Percentiles rank a stretch among this genome's conserved stretches.
These are phyloP conservation scores for Bufo bufo DNA, from an alignment of 2,113 vertebrate species.

Conservation along the genomic window DNA sequence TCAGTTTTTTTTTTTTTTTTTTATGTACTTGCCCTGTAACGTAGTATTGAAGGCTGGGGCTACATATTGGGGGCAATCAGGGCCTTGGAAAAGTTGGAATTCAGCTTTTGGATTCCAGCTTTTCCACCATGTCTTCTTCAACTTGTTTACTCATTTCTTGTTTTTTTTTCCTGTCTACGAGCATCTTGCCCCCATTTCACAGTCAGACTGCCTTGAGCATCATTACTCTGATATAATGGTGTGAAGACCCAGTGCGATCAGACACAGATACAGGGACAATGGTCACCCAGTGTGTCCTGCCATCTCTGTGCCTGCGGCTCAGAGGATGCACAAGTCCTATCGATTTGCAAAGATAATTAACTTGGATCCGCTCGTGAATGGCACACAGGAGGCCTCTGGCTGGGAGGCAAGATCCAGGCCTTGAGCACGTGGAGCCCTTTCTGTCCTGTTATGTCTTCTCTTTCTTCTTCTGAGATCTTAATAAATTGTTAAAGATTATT, in stretches of 20 bases:
- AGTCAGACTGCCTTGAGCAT: neutral
- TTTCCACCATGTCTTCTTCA: neutral
- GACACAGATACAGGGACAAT: conserved; percentile 8
- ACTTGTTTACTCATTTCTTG: neutral
- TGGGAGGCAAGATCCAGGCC: neutral
- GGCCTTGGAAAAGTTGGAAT: neutral
- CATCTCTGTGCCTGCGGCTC: neutral
- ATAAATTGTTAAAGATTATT: neutral
- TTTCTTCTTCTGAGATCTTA: conserved; percentile 34
- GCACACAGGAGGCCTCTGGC: neutral
- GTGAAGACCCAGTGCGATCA: neutral
- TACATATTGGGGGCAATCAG: neutral
- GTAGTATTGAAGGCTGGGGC: no score
- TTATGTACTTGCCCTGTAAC: no score
- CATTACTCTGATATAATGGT: conserved; percentile 10
- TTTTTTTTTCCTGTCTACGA: neutral
- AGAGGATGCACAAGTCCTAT: conserved; percentile 13
- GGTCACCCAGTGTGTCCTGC: conserved; percentile 15
- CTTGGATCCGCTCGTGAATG: conserved; percentile 13
- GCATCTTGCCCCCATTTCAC: conserved; percentile 8
- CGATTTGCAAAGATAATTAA: conserved; percentile 26
- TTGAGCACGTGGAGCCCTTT: conserved; percentile 21
- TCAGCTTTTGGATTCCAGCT: neutral
- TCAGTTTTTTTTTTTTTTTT: no score
- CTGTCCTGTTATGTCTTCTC: neutral